These are phyloP conservation scores for Eriosoma lanigerum DNA, from an alignment of 1,140 invertebrate genomes.

Conservation along the genomic window DNA sequence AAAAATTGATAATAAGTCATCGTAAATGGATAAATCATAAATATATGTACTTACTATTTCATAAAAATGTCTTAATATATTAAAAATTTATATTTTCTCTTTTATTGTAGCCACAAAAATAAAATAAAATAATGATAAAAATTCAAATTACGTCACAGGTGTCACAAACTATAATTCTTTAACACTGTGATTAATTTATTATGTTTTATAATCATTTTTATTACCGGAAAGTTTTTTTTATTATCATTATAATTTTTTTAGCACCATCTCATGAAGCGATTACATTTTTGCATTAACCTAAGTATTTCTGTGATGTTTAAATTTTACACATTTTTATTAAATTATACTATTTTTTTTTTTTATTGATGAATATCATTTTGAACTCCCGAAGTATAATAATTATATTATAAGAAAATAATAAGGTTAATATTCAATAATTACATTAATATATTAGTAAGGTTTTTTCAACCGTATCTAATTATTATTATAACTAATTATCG, in stretches of 20 bases:
- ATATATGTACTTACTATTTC: background rate
- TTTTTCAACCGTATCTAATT: too few species aligned
- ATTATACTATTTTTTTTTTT: background rate
- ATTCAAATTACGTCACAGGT: background rate
- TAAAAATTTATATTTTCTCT: background rate
- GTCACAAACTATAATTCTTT: background rate
- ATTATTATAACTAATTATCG: too few species aligned
- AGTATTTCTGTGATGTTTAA: background rate
- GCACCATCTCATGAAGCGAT: background rate
- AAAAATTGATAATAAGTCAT: too few species aligned
- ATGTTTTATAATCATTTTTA: constrained; percentile 31
- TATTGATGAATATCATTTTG: background rate
- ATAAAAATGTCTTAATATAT: background rate
- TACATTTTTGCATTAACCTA: constrained; percentile 22
- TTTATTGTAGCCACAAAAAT: background rate
- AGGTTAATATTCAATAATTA: too few species aligned
- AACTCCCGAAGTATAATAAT: background rate
- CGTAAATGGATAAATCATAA: background rate
- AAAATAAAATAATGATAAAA: too few species aligned
- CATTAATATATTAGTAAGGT: too few species aligned
- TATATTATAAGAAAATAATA: too few species aligned
- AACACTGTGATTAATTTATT: constrained; percentile 33
- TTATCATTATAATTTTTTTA: constrained; percentile 30
- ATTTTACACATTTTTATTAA: background rate
- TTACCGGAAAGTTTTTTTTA: background rate